phyloP scores from a whole-genome alignment of 2,888 invertebrate species.

The Baccha elongata region DNA sequence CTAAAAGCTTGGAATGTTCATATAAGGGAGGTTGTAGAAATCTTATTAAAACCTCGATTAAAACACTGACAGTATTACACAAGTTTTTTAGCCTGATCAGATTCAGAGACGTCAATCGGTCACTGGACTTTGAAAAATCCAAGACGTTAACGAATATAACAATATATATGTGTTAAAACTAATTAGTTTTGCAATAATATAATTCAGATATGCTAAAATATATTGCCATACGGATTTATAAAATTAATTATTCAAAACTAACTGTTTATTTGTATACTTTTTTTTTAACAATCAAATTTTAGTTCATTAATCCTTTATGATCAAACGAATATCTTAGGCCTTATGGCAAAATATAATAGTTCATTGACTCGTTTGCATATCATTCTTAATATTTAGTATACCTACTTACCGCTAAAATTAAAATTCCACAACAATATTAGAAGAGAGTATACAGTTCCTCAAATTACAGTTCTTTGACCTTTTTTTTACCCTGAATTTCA shows the following conservation, averaged over 20 bases:
- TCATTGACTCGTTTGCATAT: conserved; percentile 10
- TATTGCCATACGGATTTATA: not conserved
- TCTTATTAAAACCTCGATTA: too few species aligned
- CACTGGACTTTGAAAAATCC: too few species aligned
- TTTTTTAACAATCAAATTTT: not conserved
- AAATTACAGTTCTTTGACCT: conserved; percentile 49
- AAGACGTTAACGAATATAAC: too few species aligned
- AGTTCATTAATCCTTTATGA: not conserved
- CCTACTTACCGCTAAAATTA: not conserved
- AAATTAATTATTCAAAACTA: not conserved
- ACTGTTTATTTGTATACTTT: not conserved
- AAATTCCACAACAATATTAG: conserved; percentile 2
- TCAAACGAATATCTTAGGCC: not conserved
- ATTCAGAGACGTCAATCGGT: too few species aligned
- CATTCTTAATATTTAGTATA: not conserved
- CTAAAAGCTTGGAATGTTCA: too few species aligned
- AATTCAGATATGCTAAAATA: too few species aligned
- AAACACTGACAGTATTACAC: too few species aligned
- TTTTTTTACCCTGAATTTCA: conserved; percentile 54
- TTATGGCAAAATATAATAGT: conserved; percentile 1
- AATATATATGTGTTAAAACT: too few species aligned
- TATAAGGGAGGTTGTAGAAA: too few species aligned
- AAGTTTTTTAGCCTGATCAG: too few species aligned
- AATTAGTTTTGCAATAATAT: too few species aligned
- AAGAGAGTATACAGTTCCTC: not conserved